phyloP scores from a whole-genome alignment of 2,113 vertebrate genomes.

The Synchiropus splendidus region DNA sequence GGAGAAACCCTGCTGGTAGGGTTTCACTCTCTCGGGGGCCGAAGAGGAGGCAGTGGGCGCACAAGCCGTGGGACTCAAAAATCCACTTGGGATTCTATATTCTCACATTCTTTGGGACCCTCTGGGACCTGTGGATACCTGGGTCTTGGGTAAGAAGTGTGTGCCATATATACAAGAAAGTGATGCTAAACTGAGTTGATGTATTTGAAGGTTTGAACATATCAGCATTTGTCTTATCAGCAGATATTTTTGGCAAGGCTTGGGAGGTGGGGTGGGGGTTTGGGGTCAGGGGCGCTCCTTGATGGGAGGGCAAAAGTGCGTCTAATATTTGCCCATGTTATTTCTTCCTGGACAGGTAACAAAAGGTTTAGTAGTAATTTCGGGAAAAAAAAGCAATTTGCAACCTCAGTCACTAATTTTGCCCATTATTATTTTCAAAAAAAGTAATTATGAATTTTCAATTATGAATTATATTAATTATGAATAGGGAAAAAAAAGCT shows the following conservation, averaged over 20 bases:
- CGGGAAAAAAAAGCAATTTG: no score
- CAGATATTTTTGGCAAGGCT: conserved; percentile 3
- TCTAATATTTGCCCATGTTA: no score
- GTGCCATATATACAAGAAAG: neutral
- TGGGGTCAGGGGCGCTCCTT: no score
- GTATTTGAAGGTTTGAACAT: neutral
- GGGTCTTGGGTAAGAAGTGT: conserved; percentile 51
- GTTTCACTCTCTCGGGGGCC: conserved; percentile 55
- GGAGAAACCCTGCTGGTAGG: conserved; percentile 33
- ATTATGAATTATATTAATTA: no score
- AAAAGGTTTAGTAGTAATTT: no score
- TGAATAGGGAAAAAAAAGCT: no score
- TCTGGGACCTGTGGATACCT: conserved; percentile 31
- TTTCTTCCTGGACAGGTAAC: no score
- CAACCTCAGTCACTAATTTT: no score
- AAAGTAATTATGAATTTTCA: no score
- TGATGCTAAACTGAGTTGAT: neutral
- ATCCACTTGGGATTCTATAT: conserved; percentile 32
- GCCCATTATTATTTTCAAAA: no score
- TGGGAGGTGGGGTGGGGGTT: no score
- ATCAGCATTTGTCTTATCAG: conserved; percentile 5
- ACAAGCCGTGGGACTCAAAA: conserved; percentile 21
- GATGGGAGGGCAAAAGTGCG: no score
- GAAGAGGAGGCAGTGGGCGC: conserved; percentile 40
- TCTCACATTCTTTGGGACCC: conserved; percentile 14